Percentiles rank a stretch among this genome's conserved stretches.
These are phyloP conservation scores for Caenorhabditis sulstoni DNA, from an alignment of 2,888 invertebrate species.

Conservation along the genomic window DNA sequence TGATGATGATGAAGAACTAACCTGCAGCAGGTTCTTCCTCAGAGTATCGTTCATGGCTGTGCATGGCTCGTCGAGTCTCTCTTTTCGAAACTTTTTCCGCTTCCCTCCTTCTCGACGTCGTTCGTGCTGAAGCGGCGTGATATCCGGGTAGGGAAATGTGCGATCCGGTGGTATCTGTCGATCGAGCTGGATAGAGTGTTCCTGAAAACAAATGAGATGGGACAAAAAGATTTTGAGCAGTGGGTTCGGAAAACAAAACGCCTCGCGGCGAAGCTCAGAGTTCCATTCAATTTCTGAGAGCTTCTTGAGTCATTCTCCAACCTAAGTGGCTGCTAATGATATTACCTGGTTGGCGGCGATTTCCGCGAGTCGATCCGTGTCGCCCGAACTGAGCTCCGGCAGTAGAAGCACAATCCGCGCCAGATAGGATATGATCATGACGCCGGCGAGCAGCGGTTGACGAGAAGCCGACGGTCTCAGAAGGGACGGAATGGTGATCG, in stretches of 20 bases:
- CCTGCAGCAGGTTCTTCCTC: constrained; percentile 73
- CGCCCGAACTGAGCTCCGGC: constrained; percentile 74
- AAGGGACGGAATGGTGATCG: constrained; percentile 55
- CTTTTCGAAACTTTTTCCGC: constrained; percentile 59
- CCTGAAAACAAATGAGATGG: constrained; percentile 28
- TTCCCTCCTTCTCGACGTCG: constrained; percentile 48
- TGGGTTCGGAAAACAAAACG: constrained; percentile 9
- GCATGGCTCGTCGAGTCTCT: constrained; percentile 60
- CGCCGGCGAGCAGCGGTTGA: constrained; percentile 37
- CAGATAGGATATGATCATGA: constrained; percentile 79
- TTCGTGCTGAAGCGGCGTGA: constrained; percentile 35
- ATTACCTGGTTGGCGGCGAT: constrained; percentile 70
- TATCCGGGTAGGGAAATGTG: constrained; percentile 27
- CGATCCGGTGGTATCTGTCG: constrained; percentile 48
- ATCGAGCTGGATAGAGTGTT: constrained; percentile 43
- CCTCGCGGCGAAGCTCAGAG: neutral
- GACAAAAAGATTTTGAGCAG: constrained; percentile 1
- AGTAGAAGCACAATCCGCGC: constrained; percentile 77
- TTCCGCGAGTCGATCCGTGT: constrained; percentile 71
- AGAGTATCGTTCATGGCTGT: constrained; percentile 72
- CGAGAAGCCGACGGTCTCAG: constrained; percentile 7
- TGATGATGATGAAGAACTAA: constrained; percentile 30
- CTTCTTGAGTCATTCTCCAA: too few species aligned
- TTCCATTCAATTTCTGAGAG: neutral
- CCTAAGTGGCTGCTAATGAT: neutral